Base-by-base conservation (phyloP, 2,888 invertebrate genomes). In the Rhagophthalmus giganteus region DNA sequence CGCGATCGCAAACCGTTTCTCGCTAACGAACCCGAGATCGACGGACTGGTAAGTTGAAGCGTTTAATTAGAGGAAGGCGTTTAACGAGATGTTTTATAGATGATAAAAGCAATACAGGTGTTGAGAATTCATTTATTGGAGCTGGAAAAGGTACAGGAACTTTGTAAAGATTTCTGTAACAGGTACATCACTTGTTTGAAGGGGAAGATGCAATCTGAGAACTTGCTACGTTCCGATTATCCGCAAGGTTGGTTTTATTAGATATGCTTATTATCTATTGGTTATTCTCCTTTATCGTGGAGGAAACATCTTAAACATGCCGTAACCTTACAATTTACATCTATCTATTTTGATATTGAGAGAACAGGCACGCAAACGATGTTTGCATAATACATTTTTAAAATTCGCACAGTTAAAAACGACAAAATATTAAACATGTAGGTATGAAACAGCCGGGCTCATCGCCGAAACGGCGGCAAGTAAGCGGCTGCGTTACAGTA, bases 151-250 rank as follows among this genome's bases (percentile, higher is more conserved):
- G 94, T 95, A 9, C 93, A 94, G 75, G 94, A 95, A 74, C 72
- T 95, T 65, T 95, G 94, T 76, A 89, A 93, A 65, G 94, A 95
- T 78, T 95, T 95, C 78, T 94, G 94, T 78, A 90, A 88, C 59
- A 82, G 94, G 40, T 95, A 95, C 78, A 94, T 90, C 61, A 88
- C 90, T 33, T 93, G 93, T 70, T 79, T 94, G 60, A 93, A 93
- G 73, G 88, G 90, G 57, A 87, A 92, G 75, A 91, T 91, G 90
- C 90, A 91, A 75, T 90, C 90, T 69, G 91, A 91, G 69, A 91
- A 91, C 73, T 75, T 92, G 39, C 77, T 91, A 34, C 78, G 90
- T 64, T 88, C 88, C 45, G 90, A 90, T 72, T 90, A 90, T 71
- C 81, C 84, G 45, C 80, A 83, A 67, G 82, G 82, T 81, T 45